Base-by-base conservation (phyloP, 2,888 invertebrate genomes). In the Ferdinandea cuprea region DNA sequence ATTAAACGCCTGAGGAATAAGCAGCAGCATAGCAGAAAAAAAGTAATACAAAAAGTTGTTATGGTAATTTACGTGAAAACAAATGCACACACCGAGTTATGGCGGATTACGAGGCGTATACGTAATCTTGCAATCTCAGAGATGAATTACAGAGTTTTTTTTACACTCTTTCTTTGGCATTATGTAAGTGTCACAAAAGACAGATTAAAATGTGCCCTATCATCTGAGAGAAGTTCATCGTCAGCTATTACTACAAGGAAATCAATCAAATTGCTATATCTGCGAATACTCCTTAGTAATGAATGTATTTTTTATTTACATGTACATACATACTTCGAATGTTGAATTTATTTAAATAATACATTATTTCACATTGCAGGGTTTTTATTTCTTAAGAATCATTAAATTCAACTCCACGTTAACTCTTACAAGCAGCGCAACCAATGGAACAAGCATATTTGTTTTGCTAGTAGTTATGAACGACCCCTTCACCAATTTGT, bases 51-150 rank as follows among this genome's bases (percentile, higher is more conserved):
- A 30, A 63, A 69, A 35, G 50, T 59, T 72, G 78, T 72, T 78
- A 72, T 78, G 78, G 59, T 78, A 78, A 78, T 78, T 78, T 58
- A 58, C 59, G 37, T 72, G 48, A 35, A 65, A 66, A 66, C 71
- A 42, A 17, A 58, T 15, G 56, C 44, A 44, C 42, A 44, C n/a
- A 66, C 32, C 13, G 54, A 46, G 25, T 63, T 63, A 59, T 59
- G 52, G 59, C 25, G 58, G 78, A 78, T 72, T 72, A 37, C 25
- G 69, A 56, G 63, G 46, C 35, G 65, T 28, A 65, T 59, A 59
- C 37, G 37, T 65, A 71, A 58, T 65, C 58, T 46, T 17, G 35
- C 19, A 46, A 72, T 65, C 65, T 65, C 35, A 35, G 35, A 9
- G 71, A 71, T 52, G 78, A 59, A 78, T 52, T 58, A 58, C 63